A percentile compares a stretch with the other conserved stretches of the same genome.
Conservation (phyloP, 2,797 vertebrate species). For the Garrulus glandarius region DNA sequence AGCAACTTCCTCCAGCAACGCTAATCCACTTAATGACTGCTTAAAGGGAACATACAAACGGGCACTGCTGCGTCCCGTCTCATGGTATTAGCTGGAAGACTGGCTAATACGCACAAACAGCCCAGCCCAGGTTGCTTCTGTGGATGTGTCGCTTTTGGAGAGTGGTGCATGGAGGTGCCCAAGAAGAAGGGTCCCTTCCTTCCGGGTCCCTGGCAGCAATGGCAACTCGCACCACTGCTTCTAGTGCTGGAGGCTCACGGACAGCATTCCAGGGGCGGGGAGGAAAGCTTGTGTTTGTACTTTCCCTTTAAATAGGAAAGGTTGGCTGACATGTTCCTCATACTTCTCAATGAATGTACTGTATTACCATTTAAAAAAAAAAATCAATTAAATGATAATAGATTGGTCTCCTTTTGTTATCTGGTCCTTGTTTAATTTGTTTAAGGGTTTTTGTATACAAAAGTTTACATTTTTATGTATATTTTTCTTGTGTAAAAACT, state of each 20-base stretch:
- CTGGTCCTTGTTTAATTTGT: slow-evolving; percentile 98
- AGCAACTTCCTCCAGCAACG: slow-evolving; percentile 15
- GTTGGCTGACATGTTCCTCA: slow-evolving; percentile 90
- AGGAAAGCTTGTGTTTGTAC: slow-evolving; percentile 67
- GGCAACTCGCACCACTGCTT: background rate
- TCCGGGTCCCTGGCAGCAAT: background rate
- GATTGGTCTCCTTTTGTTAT: slow-evolving; percentile 99
- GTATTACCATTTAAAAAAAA: slow-evolving; percentile 95
- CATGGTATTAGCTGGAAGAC: slow-evolving; percentile 26
- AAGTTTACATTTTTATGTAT: slow-evolving; percentile 99
- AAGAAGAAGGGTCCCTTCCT: background rate
- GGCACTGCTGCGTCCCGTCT: background rate
- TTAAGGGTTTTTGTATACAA: slow-evolving; percentile 99
- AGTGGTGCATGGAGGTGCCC: background rate
- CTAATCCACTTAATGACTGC: slow-evolving; percentile 51
- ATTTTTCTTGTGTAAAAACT: slow-evolving; percentile 99
- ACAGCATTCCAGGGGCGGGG: slow-evolving; percentile 51
- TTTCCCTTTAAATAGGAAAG: slow-evolving; percentile 80
- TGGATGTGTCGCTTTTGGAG: background rate
- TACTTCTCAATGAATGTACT: slow-evolving; percentile 99
- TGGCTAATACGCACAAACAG: slow-evolving; percentile 42
- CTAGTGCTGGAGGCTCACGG: slow-evolving; percentile 15
- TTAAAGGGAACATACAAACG: slow-evolving; percentile 77
- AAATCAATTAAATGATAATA: slow-evolving; percentile 92
- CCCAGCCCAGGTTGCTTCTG: slow-evolving; percentile 22